phyloP scores from a whole-genome alignment of 2,113 vertebrate genomes.

The Petroica traversi region DNA sequence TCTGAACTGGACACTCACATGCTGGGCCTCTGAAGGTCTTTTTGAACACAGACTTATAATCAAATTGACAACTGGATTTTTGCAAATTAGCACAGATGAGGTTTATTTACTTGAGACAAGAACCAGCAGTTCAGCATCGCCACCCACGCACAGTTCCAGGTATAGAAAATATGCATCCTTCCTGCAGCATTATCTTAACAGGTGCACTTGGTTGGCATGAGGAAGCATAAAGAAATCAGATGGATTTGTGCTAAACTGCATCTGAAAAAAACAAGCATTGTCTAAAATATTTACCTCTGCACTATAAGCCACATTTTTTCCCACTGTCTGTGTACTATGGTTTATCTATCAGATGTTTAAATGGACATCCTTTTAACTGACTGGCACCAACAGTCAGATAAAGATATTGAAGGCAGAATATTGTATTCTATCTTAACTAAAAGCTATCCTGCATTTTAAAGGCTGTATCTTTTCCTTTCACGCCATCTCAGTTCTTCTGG shows the following conservation, averaged over 20 bases:
- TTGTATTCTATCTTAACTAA: not conserved
- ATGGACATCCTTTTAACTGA: conserved; percentile 9
- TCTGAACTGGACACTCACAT: not conserved
- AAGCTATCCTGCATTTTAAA: not conserved
- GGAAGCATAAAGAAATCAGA: not conserved
- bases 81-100: not conserved
- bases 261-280: not conserved
- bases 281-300: not conserved
- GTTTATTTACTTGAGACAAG: not conserved
- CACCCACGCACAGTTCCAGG: not conserved
- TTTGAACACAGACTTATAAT: not conserved
- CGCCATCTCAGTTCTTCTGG: not conserved
- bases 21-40: not conserved
- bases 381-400: conserved; percentile 14
- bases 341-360: not conserved
- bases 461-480: not conserved
- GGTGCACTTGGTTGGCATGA: not conserved
- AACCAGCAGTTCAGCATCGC: not conserved
- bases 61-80: not conserved
- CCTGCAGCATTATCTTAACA: not conserved
- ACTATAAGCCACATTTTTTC: not conserved
- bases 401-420: not conserved
- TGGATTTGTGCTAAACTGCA: not conserved
- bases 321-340: not conserved
- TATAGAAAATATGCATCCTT: not conserved